Conservation (phyloP, 2,113 vertebrate genomes). For the Erpornis zantholeuca region DNA sequence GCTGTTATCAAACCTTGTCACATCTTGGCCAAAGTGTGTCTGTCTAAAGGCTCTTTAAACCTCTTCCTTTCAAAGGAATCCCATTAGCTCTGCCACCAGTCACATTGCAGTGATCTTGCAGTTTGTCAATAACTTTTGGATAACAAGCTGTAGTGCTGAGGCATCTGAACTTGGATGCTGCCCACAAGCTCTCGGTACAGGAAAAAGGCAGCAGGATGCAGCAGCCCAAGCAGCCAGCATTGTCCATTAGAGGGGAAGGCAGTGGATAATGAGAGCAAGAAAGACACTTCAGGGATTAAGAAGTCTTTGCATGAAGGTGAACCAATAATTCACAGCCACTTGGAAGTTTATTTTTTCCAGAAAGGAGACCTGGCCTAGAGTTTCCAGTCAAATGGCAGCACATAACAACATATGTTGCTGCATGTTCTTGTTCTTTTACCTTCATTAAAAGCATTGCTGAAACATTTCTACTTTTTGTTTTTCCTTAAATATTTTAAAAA, state of each 20-base stretch:
- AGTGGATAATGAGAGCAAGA: not conserved
- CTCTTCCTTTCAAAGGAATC: not conserved
- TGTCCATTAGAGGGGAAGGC: not conserved
- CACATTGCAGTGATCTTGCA: not conserved
- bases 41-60: not conserved
- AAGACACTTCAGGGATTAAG: not conserved
- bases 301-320: not conserved
- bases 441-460: not conserved
- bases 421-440: not conserved
- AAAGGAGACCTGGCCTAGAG: not conserved
- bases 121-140: constrained; percentile 30
- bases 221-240: not conserved
- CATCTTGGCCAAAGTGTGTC: not conserved
- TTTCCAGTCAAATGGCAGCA: not conserved
- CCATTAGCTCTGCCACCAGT: not conserved
- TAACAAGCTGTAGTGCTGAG: not conserved
- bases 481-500: not conserved
- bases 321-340: not conserved
- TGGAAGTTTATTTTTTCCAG: not conserved
- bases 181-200: not conserved
- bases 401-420: not conserved
- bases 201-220: not conserved
- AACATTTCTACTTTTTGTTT: not conserved
- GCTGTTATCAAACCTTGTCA: not conserved
- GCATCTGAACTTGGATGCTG: not conserved